These are phyloP conservation scores for Geotrupes spiniger DNA, from an alignment of 2,888 invertebrate species.

Conservation along the genomic window DNA sequence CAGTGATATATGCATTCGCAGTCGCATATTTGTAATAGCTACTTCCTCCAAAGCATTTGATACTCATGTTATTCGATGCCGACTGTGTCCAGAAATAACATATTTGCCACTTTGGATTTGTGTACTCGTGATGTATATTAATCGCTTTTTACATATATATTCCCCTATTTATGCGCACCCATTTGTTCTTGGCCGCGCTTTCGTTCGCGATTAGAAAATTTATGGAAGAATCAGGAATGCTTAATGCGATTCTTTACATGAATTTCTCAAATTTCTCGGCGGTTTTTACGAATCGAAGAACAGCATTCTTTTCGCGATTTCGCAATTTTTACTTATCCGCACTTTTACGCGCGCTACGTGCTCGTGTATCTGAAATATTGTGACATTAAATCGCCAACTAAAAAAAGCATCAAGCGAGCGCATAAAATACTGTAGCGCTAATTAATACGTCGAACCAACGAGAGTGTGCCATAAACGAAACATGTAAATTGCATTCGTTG, in stretches of 20 bases:
- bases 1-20: conserved; percentile 32
- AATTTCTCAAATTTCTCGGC: not conserved
- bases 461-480: too few species aligned
- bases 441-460: too few species aligned
- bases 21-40: conserved; percentile 30
- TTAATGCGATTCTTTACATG: conserved; percentile 3
- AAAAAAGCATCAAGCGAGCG: not conserved
- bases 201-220: conserved; percentile 3
- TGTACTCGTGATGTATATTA: conserved; percentile 35
- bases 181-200: too few species aligned
- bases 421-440: too few species aligned
- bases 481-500: not conserved
- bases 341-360: not conserved
- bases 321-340: not conserved
- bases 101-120: conserved; percentile 36
- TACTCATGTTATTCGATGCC: conserved; percentile 14
- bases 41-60: conserved; percentile 25
- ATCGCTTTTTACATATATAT: conserved; percentile 22
- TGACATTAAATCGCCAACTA: not conserved
- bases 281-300: not conserved
- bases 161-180: conserved; percentile 1
- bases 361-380: not conserved
- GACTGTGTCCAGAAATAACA: conserved; percentile 33
- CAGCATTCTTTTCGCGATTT: conserved; percentile 7
- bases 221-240: not conserved